Percentiles rank a stretch among this genome's conserved stretches.
Evolutionary conservation across 2,888 invertebrate genomes (phyloP).

Genomic region (Lochmaea capreae): DNA sequence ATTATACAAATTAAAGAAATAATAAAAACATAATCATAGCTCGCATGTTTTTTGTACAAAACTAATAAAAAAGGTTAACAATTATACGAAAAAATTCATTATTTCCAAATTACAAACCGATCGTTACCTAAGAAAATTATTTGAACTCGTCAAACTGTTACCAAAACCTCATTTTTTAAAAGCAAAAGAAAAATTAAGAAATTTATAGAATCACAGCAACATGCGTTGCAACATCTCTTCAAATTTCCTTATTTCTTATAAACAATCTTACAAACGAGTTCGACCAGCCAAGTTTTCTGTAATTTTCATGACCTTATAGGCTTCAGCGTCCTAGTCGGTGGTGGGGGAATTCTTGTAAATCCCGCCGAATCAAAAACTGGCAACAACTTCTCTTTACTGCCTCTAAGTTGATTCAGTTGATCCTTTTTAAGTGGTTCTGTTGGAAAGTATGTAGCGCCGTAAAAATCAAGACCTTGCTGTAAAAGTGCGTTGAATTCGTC

Average conservation of each 20-base stretch:
- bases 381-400: constrained; percentile 67
- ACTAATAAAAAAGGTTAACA: background rate
- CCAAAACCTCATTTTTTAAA: constrained; percentile 1
- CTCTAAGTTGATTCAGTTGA: constrained; percentile 68
- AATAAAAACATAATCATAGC: constrained; percentile 1
- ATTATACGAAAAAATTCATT: background rate
- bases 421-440: constrained; percentile 76
- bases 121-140: background rate
- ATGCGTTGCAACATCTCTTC: constrained; percentile 2
- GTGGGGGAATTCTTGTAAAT: constrained; percentile 85
- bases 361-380: constrained; percentile 89
- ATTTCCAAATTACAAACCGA: constrained; percentile 9
- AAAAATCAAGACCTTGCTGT: constrained; percentile 88
- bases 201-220: constrained; percentile 15
- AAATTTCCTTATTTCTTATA: constrained; percentile 25
- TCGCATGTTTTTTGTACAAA: constrained; percentile 34
- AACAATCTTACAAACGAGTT: constrained; percentile 30
- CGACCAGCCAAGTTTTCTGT: constrained; percentile 28
- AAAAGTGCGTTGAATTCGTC: constrained; percentile 83
- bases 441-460: constrained; percentile 89
- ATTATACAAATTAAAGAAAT: constrained; percentile 7
- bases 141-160: background rate
- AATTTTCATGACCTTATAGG: constrained; percentile 54
- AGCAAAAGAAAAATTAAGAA: constrained; percentile 4
- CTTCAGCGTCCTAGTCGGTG: constrained; percentile 76